Base-by-base conservation (phyloP, 2,113 vertebrate genomes). In the Antennarius striatus region DNA sequence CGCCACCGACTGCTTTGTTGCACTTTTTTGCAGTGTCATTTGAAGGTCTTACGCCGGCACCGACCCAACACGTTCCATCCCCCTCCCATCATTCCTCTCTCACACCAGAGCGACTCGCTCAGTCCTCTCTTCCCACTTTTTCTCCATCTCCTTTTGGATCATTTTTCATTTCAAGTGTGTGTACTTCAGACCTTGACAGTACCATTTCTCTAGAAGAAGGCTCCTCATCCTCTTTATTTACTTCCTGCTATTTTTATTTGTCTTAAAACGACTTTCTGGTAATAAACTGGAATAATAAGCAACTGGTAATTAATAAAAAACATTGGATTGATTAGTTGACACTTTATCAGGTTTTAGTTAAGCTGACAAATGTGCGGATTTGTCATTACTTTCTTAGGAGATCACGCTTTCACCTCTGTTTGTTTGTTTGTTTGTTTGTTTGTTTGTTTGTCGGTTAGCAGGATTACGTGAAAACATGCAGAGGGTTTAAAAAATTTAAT, bases 21-120 rank as follows among this genome's bases (percentile, higher is more conserved):
- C 40, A 68, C 55, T 75, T 79, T 55, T 70, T 59, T 77, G 73
- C 63, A 58, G 77, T 74, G 83, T 88, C 84, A 78, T 73, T 52
- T 78, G 63, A 89, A 85, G 79, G 79, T 81, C 81, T 63, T 36
- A 22, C 47, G 40, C 60, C 10, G 28, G 17, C 16, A 53, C 17
- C 43, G 12, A 36, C 29, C 10, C 29, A 4, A 14, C 10, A 40
- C 15, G 3, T 28, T 17, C 42, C 59, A 8, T 43, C 22, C 42
- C 29, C 22, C 63, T 45, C 6, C 22, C 40, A 6, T 17, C 14
- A 36, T 4, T 57, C 10, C 17, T 17, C 57, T 51, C 17, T 10
- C 4, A 59, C 7, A 48, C 65, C 15, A 45, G 30, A 80, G 67
- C 59, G 15, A n/a, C 48, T 69, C 39, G 29, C 52, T 68, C 29